Evolutionary conservation across 1,140 invertebrate species (phyloP).

Genomic region (Trachelipus rathkii): DNA sequence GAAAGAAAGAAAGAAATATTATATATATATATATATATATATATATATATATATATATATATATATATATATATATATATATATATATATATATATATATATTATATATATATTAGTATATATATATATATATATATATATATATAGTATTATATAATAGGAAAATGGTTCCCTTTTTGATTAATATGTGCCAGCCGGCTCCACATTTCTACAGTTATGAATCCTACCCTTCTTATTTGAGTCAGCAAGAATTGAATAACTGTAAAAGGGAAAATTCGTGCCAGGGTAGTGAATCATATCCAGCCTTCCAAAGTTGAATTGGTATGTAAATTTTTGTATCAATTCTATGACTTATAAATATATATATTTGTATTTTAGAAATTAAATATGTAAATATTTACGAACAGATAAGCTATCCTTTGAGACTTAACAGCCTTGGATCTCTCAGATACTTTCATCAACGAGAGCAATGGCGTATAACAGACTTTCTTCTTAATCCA

Average conservation of each 20-base stretch:
- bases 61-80: too few relatives aligned
- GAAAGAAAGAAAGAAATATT: too few relatives aligned
- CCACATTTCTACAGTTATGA: conserved; percentile 92
- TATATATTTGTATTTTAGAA: conserved; percentile 53
- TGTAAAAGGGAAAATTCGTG: conserved; percentile 91
- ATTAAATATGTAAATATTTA: not conserved
- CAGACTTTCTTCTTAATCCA: conserved; percentile 91
- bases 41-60: too few relatives aligned
- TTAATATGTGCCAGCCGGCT: conserved; percentile 86
- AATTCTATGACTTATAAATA: not conserved
- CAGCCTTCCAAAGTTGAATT: conserved; percentile 69
- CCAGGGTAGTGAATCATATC: conserved; percentile 89
- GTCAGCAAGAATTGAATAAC: conserved; percentile 91
- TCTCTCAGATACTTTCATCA: conserved; percentile 88
- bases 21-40: too few relatives aligned
- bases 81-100: too few relatives aligned
- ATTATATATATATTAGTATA: not conserved
- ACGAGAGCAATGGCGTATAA: conserved; percentile 89
- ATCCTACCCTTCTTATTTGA: conserved; percentile 89
- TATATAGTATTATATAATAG: too few relatives aligned
- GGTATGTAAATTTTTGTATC: conserved; percentile 23
- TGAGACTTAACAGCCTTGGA: conserved; percentile 76
- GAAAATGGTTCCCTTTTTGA: conserved; percentile 88
- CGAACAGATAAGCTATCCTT: conserved; percentile 78
- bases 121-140: conserved; percentile 18